Evolutionary conservation across 2,797 vertebrate genomes (phyloP), one percentile per base, ranked within the genome.

Genomic region (Clamator glandarius): DNA sequence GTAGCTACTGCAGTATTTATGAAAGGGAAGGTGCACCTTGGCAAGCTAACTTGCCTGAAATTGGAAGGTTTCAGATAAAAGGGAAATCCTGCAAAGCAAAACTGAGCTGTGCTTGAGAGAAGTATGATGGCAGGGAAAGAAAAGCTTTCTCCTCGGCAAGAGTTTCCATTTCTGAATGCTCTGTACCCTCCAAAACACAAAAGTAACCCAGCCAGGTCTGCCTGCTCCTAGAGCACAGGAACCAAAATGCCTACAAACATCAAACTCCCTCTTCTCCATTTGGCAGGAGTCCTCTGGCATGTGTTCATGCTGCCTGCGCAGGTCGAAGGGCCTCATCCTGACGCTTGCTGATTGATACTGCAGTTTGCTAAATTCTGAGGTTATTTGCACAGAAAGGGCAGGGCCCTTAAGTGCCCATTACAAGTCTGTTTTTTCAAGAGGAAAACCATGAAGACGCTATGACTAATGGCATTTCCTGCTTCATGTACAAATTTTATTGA

Each of bases 21-120:
- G 94, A 96, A 94, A 97, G 92, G 92, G 96, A 94, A 97, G 96
- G 94, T 96, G 87, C 94, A 97, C 92, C 90, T 95, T 97, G 96
- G 97, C 97, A 97, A 94, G 96, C 93, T 90, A 97, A 91, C 66
- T 82, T 59, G 29, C 88, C 88, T 96, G 55, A 94, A 97, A 93
- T 95, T 89, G 84, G 97, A 95, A 97, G 90, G 87, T 94, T 97
- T 97, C 92, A 96, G 80, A 95, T 97, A 84, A 96, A 86, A 96
- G 95, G 92, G 90, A 96, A 96, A 94, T 77, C 72, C 89, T 88
- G 46, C 57, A 68, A 94, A 97, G 84, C 26, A 24, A 88, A 87
- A 91, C 51, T 48, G 46, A 76, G 63, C 50, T 54, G 23, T 64
- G 31, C 33, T 84, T 52, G 26, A 94, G 82, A 94, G 41, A 11